Evolutionary conservation across 2,888 invertebrate genomes (phyloP).

Genomic region (Lypha dubia): DNA sequence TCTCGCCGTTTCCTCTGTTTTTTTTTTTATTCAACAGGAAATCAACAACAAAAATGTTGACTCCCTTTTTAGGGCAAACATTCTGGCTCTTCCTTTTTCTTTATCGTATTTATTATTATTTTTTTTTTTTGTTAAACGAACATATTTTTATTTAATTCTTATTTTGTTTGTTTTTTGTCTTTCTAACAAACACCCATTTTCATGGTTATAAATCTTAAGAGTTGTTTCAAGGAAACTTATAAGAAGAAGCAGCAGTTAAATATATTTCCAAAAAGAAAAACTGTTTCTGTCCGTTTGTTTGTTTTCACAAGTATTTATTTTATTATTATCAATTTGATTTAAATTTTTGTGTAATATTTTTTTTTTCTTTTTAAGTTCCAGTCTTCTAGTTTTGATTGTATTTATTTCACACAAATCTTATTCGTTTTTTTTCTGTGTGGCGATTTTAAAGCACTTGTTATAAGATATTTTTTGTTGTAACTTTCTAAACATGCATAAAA

Average conservation of each 20-base stretch:
- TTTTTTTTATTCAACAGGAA: conserved; percentile 66
- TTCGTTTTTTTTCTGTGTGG: no score
- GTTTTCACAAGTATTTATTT: conserved; percentile 54
- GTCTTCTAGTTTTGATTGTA: conserved; percentile 27
- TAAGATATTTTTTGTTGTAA: conserved; percentile 18
- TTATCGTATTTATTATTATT: conserved; percentile 47
- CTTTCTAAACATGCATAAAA: background rate
- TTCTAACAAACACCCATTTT: conserved; percentile 51
- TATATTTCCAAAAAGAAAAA: conserved; percentile 19
- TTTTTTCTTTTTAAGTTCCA: conserved; percentile 9
- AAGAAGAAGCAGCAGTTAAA: background rate
- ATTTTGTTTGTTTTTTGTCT: conserved; percentile 12
- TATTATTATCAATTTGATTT: conserved; percentile 62
- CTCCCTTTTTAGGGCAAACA: conserved; percentile 63
- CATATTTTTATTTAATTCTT: conserved; percentile 23
- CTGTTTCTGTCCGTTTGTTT: conserved; percentile 27
- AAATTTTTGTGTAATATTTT: no score
- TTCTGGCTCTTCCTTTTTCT: conserved; percentile 38
- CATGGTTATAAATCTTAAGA: conserved; percentile 58
- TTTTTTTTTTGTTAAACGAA: background rate
- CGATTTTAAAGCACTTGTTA: conserved; percentile 42
- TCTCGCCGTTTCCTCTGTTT: conserved; percentile 46
- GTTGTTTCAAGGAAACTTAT: conserved; percentile 40
- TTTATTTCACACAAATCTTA: conserved; percentile 9
- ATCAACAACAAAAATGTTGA: conserved; percentile 56